A percentile compares a stretch with the other conserved stretches of the same genome.
Evolutionary conservation across 2,888 invertebrate species (phyloP).

Genomic region (Drosophila trichaetosa): DNA sequence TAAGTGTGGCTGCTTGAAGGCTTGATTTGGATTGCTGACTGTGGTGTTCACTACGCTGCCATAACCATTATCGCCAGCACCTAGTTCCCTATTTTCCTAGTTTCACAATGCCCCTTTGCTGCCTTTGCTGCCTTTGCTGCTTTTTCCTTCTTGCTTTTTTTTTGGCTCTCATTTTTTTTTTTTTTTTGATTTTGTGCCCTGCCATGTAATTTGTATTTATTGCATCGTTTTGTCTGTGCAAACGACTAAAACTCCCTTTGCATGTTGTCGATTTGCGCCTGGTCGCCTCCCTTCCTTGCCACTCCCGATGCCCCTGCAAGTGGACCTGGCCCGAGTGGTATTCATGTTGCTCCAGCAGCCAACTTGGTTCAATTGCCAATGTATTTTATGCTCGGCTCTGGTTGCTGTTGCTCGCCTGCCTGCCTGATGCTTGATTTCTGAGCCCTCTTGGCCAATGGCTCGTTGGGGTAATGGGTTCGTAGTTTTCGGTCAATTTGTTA

Average conservation of each 20-base stretch:
- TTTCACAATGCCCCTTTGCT: conserved; percentile 5
- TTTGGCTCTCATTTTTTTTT: background rate
- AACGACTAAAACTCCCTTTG: conserved; percentile 80
- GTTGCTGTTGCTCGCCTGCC: conserved; percentile 36
- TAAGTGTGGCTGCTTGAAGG: background rate
- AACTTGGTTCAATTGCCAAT: conserved; percentile 54
- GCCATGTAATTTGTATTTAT: conserved; percentile 83
- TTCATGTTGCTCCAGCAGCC: conserved; percentile 8
- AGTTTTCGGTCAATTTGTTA: conserved; percentile 83
- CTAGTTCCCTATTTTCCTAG: conserved; percentile 44
- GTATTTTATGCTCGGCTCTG: conserved; percentile 66
- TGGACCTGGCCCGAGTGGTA: conserved; percentile 7
- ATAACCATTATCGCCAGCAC: conserved; percentile 80
- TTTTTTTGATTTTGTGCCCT: conserved; percentile 68
- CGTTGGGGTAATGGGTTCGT: conserved; percentile 76
- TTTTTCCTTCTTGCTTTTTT: conserved; percentile 14
- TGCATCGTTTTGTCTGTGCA: conserved; percentile 82
- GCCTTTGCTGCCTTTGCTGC: background rate
- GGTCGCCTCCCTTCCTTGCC: background rate
- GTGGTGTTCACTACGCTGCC: conserved; percentile 42
- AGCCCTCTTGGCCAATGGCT: conserved; percentile 56
- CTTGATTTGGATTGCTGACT: conserved; percentile 5
- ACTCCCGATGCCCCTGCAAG: background rate
- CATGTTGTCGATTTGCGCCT: conserved; percentile 75
- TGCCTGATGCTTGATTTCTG: conserved; percentile 70